These are phyloP conservation scores for Harpagoxenus sublaevis DNA, from an alignment of 2,888 invertebrate species.

Conservation along the genomic window DNA sequence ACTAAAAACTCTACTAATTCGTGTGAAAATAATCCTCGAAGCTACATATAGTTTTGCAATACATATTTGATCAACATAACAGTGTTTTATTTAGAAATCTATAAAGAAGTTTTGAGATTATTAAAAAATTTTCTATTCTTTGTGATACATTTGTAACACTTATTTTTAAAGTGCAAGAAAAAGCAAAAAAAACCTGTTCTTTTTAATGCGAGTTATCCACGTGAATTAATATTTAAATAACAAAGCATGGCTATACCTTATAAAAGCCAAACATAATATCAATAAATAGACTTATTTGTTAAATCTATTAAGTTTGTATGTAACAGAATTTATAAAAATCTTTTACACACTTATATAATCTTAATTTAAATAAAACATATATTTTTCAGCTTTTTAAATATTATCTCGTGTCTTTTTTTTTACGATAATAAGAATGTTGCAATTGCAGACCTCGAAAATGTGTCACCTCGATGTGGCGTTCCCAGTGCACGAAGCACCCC, in stretches of 20 bases:
- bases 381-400: constrained; percentile 12
- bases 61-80: neutral
- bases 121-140: neutral
- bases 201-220: neutral
- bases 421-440: constrained; percentile 34
- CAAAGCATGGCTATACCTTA: constrained; percentile 24
- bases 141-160: neutral
- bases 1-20: constrained; percentile 56
- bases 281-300: neutral
- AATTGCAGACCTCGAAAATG: constrained; percentile 52
- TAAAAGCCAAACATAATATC: constrained; percentile 37
- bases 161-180: neutral
- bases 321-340: neutral
- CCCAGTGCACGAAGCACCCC: constrained; percentile 46
- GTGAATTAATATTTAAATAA: neutral
- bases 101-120: neutral
- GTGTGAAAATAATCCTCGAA: constrained; percentile 15
- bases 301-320: neutral
- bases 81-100: neutral
- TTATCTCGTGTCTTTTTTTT: constrained; percentile 32
- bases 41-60: neutral
- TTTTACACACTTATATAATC: neutral
- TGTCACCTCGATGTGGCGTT: constrained; percentile 54
- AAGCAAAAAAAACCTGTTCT: neutral
- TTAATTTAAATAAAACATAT: neutral